Base-by-base conservation (phyloP, 2,797 vertebrate genomes). In the Chiroxiphia lanceolata region DNA sequence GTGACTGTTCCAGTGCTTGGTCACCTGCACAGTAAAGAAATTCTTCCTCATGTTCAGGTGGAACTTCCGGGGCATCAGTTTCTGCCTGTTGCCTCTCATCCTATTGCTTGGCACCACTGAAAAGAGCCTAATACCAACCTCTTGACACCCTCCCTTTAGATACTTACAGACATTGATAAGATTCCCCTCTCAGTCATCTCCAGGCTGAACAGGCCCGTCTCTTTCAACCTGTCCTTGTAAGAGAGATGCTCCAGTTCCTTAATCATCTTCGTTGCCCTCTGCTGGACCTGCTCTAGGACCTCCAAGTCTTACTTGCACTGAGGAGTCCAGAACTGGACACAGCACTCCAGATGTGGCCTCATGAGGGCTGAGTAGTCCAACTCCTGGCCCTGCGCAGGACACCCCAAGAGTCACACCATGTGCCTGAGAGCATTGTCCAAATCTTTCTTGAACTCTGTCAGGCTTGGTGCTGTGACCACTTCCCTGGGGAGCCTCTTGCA, bases 1-100 rank as follows among this genome's bases (percentile, higher is more conserved):
- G 38, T 38, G 38, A 38, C 14, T 57, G 11, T 56, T 36, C 48
- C 9, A 5, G 15, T 40, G n/a, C 1, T 3, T 1, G 0, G 0
- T 25, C 57, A 15, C 11, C 7, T 38, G 11, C n/a, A 31, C 6
- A 22, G 23, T 21, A 23, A 42, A 34, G 18, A 36, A 29, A 4
- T 34, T 57, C 23, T 31, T 50, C 11, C 36, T 45, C 27, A 7
- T 6, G 10, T 5, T 38, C 36, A 14, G 5, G 16, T 45, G 44
- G 33, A 45, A 38, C 0, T 57, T 57, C 13, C 13, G 7, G n/a
- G 11, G 27, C 33, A 13, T 31, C 8, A 5, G 5, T 64, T 83
- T 45, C 23, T 64, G 50, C 36, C 33, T 19, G 3, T 9, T 56
- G 31, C n/a, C 33, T 31, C 9, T 70, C 25, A 15, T 26, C 14